These are phyloP conservation scores for Phaonia tiefii DNA, from an alignment of 2,888 invertebrate genomes.

Conservation along the genomic window DNA sequence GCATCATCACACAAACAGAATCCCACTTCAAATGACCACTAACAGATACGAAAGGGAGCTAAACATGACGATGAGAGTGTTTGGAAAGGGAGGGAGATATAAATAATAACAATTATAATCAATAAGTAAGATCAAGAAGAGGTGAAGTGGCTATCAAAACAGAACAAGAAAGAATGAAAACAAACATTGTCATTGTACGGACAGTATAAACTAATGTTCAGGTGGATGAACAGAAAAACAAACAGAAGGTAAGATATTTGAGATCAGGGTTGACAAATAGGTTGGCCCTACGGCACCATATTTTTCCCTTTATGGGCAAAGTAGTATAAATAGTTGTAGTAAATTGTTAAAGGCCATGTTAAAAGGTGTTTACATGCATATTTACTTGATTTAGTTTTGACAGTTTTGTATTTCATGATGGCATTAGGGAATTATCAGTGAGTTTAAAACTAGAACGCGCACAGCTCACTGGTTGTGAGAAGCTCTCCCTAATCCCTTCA, in stretches of 20 bases:
- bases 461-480: no score
- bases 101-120: conserved; percentile 20
- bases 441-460: no score
- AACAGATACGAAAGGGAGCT: conserved; percentile 58
- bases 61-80: conserved; percentile 34
- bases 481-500: no score
- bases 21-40: conserved; percentile 63
- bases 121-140: conserved; percentile 40
- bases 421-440: no score
- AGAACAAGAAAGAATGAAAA: conserved; percentile 15
- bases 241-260: not conserved
- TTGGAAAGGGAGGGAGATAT: not conserved
- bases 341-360: no score
- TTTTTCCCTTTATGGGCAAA: no score
- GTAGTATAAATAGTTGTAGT: no score
- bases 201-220: conserved; percentile 22
- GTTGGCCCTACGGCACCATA: no score
- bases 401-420: no score
- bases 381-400: no score
- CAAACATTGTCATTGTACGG: conserved; percentile 53
- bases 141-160: conserved; percentile 24
- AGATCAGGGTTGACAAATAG: not conserved
- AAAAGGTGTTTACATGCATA: no score
- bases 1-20: not conserved
- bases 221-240: conserved; percentile 2